Percentiles rank a stretch among this genome's conserved stretches.
These are phyloP conservation scores for Gandaritis pyraliata DNA, from an alignment of 2,888 invertebrate genomes.

Conservation along the genomic window DNA sequence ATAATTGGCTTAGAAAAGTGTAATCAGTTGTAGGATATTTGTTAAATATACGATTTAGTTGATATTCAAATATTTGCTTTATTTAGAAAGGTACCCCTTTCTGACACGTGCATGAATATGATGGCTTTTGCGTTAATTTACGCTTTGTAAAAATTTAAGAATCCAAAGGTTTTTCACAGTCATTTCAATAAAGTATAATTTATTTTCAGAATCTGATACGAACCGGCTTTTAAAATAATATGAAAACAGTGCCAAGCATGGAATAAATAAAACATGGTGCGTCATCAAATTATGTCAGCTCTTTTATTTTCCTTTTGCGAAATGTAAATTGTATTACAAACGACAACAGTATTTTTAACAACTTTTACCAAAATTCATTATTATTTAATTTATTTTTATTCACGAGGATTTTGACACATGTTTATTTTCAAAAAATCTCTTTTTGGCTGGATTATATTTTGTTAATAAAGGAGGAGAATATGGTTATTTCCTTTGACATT, in stretches of 20 bases:
- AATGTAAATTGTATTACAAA: constrained; percentile 18
- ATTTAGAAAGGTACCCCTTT: too few species aligned
- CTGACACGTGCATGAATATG: too few species aligned
- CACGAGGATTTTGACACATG: not conserved
- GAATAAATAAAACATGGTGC: constrained; percentile 21
- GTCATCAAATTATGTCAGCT: constrained; percentile 1
- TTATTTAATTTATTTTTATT: too few species aligned
- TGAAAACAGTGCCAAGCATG: constrained; percentile 29
- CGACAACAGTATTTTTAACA: constrained; percentile 2
- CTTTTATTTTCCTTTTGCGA: constrained; percentile 11
- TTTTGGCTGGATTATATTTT: not conserved
- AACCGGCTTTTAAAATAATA: constrained; percentile 8
- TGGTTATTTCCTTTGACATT: constrained; percentile 1
- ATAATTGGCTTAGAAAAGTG: too few species aligned
- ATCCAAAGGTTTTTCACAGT: not conserved
- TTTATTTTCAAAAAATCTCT: too few species aligned
- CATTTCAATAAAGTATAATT: not conserved
- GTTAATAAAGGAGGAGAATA: not conserved
- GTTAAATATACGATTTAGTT: too few species aligned
- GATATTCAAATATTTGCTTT: too few species aligned
- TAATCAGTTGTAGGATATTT: too few species aligned
- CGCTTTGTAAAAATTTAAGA: too few species aligned
- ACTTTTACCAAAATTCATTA: not conserved
- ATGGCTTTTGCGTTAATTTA: too few species aligned
- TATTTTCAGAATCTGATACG: constrained; percentile 7